Conservation (phyloP, 1,140 invertebrate species). For the Trichomalopsis sarcophagae region DNA sequence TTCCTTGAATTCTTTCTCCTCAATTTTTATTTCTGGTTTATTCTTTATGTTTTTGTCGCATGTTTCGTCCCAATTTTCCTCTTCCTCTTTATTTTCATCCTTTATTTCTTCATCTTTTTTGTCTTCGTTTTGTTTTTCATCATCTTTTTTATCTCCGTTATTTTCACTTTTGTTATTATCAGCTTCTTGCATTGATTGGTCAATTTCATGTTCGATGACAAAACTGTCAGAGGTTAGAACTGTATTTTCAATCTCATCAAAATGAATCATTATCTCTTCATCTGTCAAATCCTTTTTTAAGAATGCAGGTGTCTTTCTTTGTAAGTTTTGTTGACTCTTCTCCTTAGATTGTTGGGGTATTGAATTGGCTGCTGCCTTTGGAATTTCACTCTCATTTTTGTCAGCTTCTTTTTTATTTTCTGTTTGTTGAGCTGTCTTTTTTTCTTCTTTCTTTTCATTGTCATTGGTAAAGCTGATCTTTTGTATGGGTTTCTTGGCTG, state of each 20-base stretch:
- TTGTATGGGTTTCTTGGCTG: conserved; percentile 36
- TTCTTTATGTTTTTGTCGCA: background rate
- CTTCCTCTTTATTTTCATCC: background rate
- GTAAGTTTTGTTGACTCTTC: background rate
- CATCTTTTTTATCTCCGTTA: conserved; percentile 28
- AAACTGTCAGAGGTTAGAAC: conserved; percentile 61
- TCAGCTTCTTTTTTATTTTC: conserved; percentile 6
- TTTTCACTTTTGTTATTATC: conserved; percentile 41
- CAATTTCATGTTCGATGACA: conserved; percentile 50
- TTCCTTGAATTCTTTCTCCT: conserved; percentile 47
- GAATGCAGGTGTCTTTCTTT: conserved; percentile 41
- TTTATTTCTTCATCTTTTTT: conserved; percentile 25
- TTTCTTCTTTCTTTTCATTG: conserved; percentile 43
- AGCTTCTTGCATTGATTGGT: conserved; percentile 41
- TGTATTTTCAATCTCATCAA: conserved; percentile 69
- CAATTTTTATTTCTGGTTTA: conserved; percentile 43
- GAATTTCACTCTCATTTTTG: background rate
- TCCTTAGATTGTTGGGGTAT: background rate
- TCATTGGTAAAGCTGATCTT: conserved; percentile 52
- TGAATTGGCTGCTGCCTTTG: background rate
- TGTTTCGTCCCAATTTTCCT: conserved; percentile 27
- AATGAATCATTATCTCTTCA: conserved; percentile 67
- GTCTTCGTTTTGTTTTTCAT: conserved; percentile 23
- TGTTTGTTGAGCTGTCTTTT: conserved; percentile 14
- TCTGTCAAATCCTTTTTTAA: conserved; percentile 61